Evolutionary conservation across 2,888 invertebrate species (phyloP).

Genomic region (Panzeria rudis): DNA sequence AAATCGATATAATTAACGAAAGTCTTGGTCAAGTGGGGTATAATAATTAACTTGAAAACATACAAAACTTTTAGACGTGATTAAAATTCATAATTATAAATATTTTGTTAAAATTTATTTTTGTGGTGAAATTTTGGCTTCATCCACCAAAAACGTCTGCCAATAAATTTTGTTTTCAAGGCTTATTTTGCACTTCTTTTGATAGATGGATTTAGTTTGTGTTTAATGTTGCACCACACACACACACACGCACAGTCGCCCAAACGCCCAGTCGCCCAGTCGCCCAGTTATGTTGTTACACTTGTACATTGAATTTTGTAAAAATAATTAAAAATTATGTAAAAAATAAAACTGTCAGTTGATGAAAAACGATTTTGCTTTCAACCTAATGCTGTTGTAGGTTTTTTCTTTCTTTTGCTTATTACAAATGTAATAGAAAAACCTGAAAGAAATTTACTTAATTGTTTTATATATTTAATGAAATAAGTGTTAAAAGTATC

Average conservation of each 20-base stretch:
- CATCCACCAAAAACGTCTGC: slow-evolving; percentile 63
- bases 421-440: slow-evolving; percentile 29
- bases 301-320: slow-evolving; percentile 32
- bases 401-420: not conserved
- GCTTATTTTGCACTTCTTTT: slow-evolving; percentile 63
- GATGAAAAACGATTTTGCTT: slow-evolving; percentile 35
- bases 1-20: no score
- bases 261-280: no score
- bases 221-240: slow-evolving; percentile 20
- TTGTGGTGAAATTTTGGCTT: slow-evolving; percentile 70
- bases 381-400: slow-evolving; percentile 39
- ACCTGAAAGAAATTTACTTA: slow-evolving; percentile 42
- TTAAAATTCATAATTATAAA: slow-evolving; percentile 56
- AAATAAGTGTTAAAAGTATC: slow-evolving; percentile 23
- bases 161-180: slow-evolving; percentile 70
- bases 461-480: slow-evolving; percentile 35
- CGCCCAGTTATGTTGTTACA: slow-evolving; percentile 4
- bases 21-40: no score
- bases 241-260: not conserved
- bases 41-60: slow-evolving; percentile 7
- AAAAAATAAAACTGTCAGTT: slow-evolving; percentile 10
- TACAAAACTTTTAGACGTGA: slow-evolving; percentile 39
- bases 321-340: slow-evolving; percentile 37
- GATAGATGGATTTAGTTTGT: slow-evolving; percentile 26
- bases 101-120: slow-evolving; percentile 18